Evolutionary conservation across 2,888 invertebrate genomes (phyloP), one percentile per base, ranked within the genome.

Genomic region (Rhamphomyia laevipes): DNA sequence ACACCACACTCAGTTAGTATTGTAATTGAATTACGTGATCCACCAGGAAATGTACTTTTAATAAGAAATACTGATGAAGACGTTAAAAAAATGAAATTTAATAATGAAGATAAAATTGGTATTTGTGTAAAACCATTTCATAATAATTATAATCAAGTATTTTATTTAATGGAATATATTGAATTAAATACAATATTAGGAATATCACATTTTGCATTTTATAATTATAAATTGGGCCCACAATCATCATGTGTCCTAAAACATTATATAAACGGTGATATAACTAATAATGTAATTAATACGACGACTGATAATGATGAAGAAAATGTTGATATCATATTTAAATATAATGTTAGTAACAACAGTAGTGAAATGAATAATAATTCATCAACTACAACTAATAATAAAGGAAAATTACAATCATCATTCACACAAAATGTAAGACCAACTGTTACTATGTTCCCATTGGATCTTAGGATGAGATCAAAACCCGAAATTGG

Each of bases 81-180:
- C 56, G 51, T 51, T 1, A 63, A 60, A 52, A 13, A 55, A 56
- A 9, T 35, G n/a, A 3, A 13, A 2, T 33, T 59, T 57, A 60
- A 65, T 46, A 66, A 69, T 52, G 65, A 68, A 17, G 75, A 80
- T 55, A 76, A 76, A 42, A 74, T 84, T 45, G 88, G 85, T 21
- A 80, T 91, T 27, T 93, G 93, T 67, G 88, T 93, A 35, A 93
- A 93, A 63, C 92, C 93, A 0, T 77, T 93, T 55, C 92, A 93
- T 69, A 92, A 85, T 66, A 80, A 85, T 58, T 93, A 91, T 68
- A 84, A 89, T 62, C 81, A 87, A 77, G 82, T 83, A 5, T 73
- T 88, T 49, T 87, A 88, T 75, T 73, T 93, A 55, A 72, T 91
- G 58, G 93, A 93, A 71, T 93, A 92, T 75, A 78, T 93, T 59